phyloP scores from a whole-genome alignment of 2,797 vertebrate genomes.

The Thunnus albacares region DNA sequence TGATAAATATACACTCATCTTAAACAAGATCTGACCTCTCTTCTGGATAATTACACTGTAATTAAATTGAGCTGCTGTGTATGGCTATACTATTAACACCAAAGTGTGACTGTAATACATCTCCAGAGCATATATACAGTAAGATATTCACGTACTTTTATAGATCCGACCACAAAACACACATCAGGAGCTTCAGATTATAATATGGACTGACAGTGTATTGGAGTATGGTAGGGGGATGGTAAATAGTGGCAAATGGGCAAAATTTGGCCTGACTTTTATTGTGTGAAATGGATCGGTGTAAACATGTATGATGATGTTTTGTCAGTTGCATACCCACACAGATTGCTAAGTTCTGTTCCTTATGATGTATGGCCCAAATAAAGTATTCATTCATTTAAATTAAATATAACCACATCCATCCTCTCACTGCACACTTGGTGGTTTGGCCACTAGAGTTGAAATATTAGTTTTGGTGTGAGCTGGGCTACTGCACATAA shows the following conservation, averaged over 20 bases:
- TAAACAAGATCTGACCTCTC: conserved; percentile 11
- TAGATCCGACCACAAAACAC: neutral
- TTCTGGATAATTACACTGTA: neutral
- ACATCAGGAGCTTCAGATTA: neutral
- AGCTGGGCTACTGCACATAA: too few species aligned
- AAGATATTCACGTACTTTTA: too few species aligned
- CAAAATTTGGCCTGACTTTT: neutral
- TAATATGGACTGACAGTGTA: neutral
- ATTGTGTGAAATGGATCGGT: too few species aligned
- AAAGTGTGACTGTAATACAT: neutral
- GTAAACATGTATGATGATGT: too few species aligned
- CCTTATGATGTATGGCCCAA: too few species aligned
- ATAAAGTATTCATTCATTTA: too few species aligned
- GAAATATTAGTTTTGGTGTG: too few species aligned
- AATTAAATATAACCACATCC: neutral
- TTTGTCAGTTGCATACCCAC: too few species aligned
- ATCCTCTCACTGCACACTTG: too few species aligned
- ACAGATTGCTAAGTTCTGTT: too few species aligned
- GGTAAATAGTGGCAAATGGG: neutral
- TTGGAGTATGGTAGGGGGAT: too few species aligned
- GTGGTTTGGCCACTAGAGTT: too few species aligned
- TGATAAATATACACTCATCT: conserved; percentile 6
- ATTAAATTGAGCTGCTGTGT: neutral
- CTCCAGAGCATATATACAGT: neutral
- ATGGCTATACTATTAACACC: neutral